phyloP scores from a whole-genome alignment of 2,888 invertebrate genomes.

The Acronicta psi region DNA sequence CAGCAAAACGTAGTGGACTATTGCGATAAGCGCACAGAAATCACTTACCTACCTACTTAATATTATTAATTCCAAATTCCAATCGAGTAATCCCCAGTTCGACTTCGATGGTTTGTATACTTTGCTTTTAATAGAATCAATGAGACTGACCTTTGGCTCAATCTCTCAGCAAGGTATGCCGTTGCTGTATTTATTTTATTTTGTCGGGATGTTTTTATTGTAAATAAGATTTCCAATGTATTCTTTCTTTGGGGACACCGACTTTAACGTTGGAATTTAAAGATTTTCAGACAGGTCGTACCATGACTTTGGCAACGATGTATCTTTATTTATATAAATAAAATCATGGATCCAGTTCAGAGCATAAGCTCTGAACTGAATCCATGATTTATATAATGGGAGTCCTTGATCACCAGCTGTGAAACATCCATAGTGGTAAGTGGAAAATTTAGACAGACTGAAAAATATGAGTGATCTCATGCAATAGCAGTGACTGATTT shows the following conservation, averaged over 20 bases:
- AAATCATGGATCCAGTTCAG: no score
- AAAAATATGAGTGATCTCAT: constrained; percentile 20
- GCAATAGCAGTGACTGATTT: constrained; percentile 4
- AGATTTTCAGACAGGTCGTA: constrained; percentile 24
- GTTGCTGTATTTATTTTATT: constrained; percentile 27
- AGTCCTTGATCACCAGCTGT: constrained; percentile 30
- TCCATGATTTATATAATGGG: constrained; percentile 28
- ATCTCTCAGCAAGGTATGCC: constrained; percentile 41
- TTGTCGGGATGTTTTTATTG: background rate
- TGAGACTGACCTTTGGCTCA: constrained; percentile 52
- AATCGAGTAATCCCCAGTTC: constrained; percentile 9
- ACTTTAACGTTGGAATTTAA: constrained; percentile 30
- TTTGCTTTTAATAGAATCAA: constrained; percentile 55
- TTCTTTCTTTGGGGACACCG: constrained; percentile 14
- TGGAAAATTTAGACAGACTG: constrained; percentile 30
- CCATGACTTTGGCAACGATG: constrained; percentile 45
- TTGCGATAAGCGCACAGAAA: no score
- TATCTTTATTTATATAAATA: constrained; percentile 37
- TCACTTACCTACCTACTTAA: no score
- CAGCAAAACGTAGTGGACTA: no score
- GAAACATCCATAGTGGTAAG: constrained; percentile 21
- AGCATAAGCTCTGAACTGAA: constrained; percentile 31
- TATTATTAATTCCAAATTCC: constrained; percentile 2
- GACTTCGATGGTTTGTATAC: constrained; percentile 43
- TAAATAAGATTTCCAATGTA: constrained; percentile 19